Evolutionary conservation across 1,140 invertebrate genomes (phyloP), one percentile per base, ranked within the genome.

Genomic region (Drosophila tsacasi): DNA sequence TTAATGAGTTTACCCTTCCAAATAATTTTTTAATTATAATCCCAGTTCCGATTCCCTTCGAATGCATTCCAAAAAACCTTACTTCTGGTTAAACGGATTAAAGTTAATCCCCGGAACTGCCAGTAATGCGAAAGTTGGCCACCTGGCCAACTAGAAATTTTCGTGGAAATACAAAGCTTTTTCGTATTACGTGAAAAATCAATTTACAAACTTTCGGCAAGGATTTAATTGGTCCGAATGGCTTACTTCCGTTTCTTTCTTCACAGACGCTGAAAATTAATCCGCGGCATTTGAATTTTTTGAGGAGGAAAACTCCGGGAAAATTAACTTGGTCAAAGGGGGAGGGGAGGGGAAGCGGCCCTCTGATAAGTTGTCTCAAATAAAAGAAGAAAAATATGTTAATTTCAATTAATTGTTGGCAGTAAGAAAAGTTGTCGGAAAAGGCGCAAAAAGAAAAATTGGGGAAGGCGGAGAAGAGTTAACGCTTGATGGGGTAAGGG

Each of bases 351-450:
- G 12, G 32, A 17, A 17, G 2, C 7, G 9, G 39, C 58, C 59
- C 63, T 77, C 63, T 77, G 79, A 68, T 67, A 78, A 74, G 63
- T 84, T 81, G 82, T 67, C 78, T 85, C 76, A 63, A 84, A 84
- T 84, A 84, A 84, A 84, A 81, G 68, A 79, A 61, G 79, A 75
- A 75, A 87, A 87, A 87, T 83, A 87, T 87, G 83, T 89, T 87
- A 87, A 83, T 87, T 87, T 89, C 84, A 89, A 87, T 87, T 87
- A 87, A 87, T 87, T 87, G 84, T 83, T 81, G 76, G 83, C 76
- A 71, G 55, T 19, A 55, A 25, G 57, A 66, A 76, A 66, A 81
- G 68, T 73, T 72, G 10, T 35, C 37, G 23, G 52, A 65, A 63
- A 79, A 62, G 17, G 17, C 19, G 47, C 15, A 32, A 66, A 57